Evolutionary conservation across 2,888 invertebrate species (phyloP).

Genomic region (Osmoderma eremita): DNA sequence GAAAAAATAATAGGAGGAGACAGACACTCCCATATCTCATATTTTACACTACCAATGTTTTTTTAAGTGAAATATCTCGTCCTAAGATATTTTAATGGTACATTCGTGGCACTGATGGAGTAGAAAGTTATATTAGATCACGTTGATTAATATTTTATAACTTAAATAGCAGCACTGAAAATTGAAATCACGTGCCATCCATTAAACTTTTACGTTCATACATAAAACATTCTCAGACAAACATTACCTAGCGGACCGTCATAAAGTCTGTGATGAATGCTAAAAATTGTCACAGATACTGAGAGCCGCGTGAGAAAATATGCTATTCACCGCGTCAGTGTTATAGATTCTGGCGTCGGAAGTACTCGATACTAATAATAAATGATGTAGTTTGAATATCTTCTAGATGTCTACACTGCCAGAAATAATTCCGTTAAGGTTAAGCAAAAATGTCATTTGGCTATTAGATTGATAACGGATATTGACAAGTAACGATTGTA

Average conservation of each 20-base stretch:
- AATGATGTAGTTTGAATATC: no score
- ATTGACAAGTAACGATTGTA: no score
- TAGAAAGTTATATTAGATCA: conserved; percentile 2
- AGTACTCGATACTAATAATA: no score
- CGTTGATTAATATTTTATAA: conserved; percentile 22
- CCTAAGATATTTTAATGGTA: background rate
- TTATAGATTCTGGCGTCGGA: no score
- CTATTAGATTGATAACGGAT: no score
- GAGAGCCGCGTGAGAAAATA: no score
- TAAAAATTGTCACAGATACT: conserved; percentile 17
- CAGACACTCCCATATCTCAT: background rate
- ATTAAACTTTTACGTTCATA: conserved; percentile 32
- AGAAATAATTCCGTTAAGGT: no score
- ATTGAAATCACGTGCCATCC: conserved; percentile 24
- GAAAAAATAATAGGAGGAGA: no score
- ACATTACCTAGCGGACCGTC: conserved; percentile 15
- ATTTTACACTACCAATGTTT: background rate
- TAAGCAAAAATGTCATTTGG: no score
- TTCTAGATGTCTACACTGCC: no score
- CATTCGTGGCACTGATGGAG: background rate
- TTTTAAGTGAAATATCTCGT: background rate
- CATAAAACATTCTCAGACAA: conserved; percentile 23
- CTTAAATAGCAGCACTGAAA: background rate
- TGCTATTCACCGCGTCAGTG: no score
- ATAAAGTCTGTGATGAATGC: conserved; percentile 15